Evolutionary conservation across 1,140 invertebrate species (phyloP).

Genomic region (Holcopasites calliopsidis): DNA sequence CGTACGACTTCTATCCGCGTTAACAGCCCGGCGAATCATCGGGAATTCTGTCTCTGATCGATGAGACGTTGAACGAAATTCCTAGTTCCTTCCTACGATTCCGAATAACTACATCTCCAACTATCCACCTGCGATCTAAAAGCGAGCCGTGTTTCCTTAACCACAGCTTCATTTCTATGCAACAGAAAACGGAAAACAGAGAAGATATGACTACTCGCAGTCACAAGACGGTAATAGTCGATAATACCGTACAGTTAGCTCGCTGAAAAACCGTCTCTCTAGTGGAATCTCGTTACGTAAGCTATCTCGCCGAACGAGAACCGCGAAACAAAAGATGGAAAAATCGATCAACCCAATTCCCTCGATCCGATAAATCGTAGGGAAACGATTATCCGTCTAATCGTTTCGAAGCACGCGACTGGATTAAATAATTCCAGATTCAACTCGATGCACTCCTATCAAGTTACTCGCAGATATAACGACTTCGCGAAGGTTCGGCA

Average conservation of each 20-base stretch:
- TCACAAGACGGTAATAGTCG: conserved; percentile 2
- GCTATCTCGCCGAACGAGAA: neutral
- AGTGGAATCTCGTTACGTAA: conserved; percentile 20
- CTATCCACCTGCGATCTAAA: neutral
- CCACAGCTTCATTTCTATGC: neutral
- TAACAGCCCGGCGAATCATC: conserved; percentile 64
- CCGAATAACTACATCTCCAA: neutral
- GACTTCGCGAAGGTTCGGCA: conserved; percentile 32
- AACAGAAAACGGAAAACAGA: neutral
- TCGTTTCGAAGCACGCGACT: conserved; percentile 23
- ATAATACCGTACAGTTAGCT: conserved; percentile 3
- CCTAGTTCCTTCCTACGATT: neutral
- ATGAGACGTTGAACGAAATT: conserved; percentile 5
- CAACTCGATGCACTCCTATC: no score
- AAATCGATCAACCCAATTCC: neutral
- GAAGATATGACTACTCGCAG: no score
- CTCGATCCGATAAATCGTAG: neutral
- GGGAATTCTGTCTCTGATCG: conserved; percentile 57
- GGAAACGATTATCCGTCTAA: conserved; percentile 17
- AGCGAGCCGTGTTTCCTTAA: neutral
- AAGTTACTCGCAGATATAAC: no score
- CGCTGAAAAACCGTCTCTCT: neutral
- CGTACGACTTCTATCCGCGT: conserved; percentile 35
- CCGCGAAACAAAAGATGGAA: neutral
- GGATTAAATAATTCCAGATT: neutral